These are phyloP conservation scores for Mungos mungo DNA, from an alignment of 2,113 vertebrate genomes.

Conservation along the genomic window DNA sequence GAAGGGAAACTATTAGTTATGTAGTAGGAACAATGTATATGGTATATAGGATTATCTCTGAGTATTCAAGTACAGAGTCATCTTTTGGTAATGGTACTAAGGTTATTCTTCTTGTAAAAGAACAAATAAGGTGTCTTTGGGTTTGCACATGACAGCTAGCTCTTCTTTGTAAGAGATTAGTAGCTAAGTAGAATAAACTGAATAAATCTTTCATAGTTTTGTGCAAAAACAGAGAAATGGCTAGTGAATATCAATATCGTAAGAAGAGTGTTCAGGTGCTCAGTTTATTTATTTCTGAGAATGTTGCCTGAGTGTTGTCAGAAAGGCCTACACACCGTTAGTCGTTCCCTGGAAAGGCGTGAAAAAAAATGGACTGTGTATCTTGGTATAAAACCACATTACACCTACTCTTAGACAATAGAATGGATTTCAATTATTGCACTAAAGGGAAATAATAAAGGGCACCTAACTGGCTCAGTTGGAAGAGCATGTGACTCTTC, in stretches of 20 bases:
- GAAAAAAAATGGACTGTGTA: slow-evolving; percentile 18
- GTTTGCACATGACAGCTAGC: background rate
- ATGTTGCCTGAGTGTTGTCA: background rate
- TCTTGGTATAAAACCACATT: background rate
- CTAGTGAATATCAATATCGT: background rate
- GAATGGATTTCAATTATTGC: background rate
- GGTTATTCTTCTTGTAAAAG: slow-evolving; percentile 6
- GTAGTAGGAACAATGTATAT: background rate
- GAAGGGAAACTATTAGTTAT: background rate
- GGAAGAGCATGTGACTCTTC: too few relatives aligned
- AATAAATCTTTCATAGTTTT: background rate
- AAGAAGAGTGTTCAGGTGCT: background rate
- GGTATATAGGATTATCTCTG: background rate
- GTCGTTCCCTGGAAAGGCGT: background rate
- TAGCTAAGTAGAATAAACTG: slow-evolving; percentile 9
- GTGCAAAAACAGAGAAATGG: slow-evolving; percentile 33
- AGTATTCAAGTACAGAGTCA: background rate
- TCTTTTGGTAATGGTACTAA: background rate
- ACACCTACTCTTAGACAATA: background rate
- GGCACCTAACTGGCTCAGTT: too few relatives aligned
- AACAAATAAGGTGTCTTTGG: background rate
- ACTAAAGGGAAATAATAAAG: background rate
- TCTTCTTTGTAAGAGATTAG: slow-evolving; percentile 21
- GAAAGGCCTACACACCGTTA: background rate
- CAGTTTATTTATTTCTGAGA: background rate